Evolutionary conservation across 2,797 vertebrate genomes (phyloP).

Genomic region (Lemur catta): DNA sequence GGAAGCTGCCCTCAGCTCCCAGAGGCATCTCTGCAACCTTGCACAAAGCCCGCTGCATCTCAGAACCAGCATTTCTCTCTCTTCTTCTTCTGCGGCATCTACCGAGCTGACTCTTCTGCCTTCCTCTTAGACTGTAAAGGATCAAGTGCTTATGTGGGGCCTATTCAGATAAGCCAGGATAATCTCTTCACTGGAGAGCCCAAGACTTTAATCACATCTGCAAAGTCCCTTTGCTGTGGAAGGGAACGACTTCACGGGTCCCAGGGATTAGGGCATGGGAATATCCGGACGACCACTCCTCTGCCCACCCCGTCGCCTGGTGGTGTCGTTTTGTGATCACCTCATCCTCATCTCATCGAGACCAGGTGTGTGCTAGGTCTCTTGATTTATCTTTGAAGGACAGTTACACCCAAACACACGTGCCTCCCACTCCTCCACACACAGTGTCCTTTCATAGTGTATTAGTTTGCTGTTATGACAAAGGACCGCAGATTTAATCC

Average conservation of each 20-base stretch:
- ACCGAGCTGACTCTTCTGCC: accelerated
- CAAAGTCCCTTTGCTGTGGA: background rate
- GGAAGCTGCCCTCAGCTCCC: accelerated
- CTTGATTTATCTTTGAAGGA: background rate
- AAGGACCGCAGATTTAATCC: too few species aligned
- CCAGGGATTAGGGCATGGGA: background rate
- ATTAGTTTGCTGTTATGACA: accelerated
- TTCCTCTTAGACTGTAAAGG: background rate
- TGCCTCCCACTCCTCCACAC: too few species aligned
- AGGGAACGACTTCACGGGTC: accelerated
- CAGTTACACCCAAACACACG: too few species aligned
- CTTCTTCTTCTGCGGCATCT: too few species aligned
- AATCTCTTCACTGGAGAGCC: background rate
- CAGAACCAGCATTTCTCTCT: background rate
- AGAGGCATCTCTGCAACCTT: accelerated
- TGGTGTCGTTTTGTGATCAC: accelerated
- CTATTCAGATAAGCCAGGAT: background rate
- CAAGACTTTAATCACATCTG: accelerated
- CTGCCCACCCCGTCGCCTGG: accelerated
- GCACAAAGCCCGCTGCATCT: accelerated
- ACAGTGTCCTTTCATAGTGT: background rate
- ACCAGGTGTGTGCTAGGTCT: background rate
- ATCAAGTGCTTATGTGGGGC: accelerated
- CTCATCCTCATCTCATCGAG: background rate
- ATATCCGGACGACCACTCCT: accelerated